A percentile compares a stretch with the other conserved stretches of the same genome.
Conservation (phyloP, 2,113 vertebrate species). For the Centropristis striata region DNA sequence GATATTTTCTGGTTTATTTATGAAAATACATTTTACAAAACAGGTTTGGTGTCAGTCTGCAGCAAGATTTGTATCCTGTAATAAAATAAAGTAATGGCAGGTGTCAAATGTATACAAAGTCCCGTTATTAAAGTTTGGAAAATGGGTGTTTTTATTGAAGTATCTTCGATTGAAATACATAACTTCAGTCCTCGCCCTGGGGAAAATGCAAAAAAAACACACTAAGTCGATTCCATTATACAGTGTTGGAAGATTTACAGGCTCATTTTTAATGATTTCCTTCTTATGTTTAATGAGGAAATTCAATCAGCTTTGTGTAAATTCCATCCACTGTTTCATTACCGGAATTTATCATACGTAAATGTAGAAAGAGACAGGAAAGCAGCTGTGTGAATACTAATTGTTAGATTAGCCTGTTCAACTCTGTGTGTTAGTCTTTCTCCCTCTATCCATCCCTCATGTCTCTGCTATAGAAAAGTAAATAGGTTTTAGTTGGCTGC, state of each 20-base stretch:
- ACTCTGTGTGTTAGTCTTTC: slow-evolving; percentile 3
- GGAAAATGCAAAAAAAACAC: slow-evolving; percentile 1
- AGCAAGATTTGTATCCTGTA: neutral
- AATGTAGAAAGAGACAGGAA: slow-evolving; percentile 20
- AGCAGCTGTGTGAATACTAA: slow-evolving; percentile 64
- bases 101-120: neutral
- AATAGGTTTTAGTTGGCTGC: slow-evolving; percentile 58
- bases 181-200: neutral
- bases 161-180: neutral
- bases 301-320: slow-evolving; percentile 73
- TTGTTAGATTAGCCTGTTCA: slow-evolving; percentile 54
- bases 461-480: slow-evolving; percentile 42
- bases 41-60: neutral
- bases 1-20: neutral
- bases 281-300: slow-evolving; percentile 63
- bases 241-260: slow-evolving; percentile 32
- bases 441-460: slow-evolving; percentile 11
- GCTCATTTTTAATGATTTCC: slow-evolving; percentile 56
- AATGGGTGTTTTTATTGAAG: neutral
- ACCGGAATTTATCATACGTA: slow-evolving; percentile 43
- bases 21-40: neutral
- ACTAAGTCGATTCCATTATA: slow-evolving; percentile 1
- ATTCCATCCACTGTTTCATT: slow-evolving; percentile 68
- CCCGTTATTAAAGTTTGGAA: neutral
- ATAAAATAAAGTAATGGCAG: neutral